phyloP scores from a whole-genome alignment of 2,113 vertebrate genomes.

The Prinia subflava region DNA sequence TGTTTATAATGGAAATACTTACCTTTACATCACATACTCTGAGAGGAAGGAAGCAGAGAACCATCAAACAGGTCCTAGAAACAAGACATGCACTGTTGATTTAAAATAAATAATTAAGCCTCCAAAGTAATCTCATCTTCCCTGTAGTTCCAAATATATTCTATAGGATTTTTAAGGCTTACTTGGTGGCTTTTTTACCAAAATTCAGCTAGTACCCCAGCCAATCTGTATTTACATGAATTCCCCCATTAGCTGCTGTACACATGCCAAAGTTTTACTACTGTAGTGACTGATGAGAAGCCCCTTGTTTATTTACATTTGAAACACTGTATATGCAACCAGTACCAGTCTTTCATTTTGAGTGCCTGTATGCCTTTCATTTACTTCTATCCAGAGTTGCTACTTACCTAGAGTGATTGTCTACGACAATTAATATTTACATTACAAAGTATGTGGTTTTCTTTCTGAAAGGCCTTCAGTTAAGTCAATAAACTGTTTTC shows the following conservation, averaged over 20 bases:
- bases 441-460: slow-evolving; percentile 75
- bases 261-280: slow-evolving; percentile 74
- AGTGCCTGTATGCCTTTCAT: slow-evolving; percentile 71
- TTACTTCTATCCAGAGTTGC: slow-evolving; percentile 73
- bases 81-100: background rate
- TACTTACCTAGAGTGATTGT: slow-evolving; percentile 78
- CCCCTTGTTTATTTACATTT: slow-evolving; percentile 76
- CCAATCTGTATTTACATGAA: slow-evolving; percentile 61
- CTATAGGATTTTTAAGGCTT: background rate
- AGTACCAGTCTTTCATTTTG: slow-evolving; percentile 75
- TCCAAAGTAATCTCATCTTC: background rate
- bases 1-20: background rate
- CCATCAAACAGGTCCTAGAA: background rate
- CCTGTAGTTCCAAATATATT: background rate
- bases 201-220: slow-evolving; percentile 17
- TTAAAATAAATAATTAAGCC: background rate
- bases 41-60: background rate
- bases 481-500: slow-evolving; percentile 77
- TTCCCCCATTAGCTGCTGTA: slow-evolving; percentile 52
- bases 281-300: slow-evolving; percentile 61
- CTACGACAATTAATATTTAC: slow-evolving; percentile 77
- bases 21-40: background rate
- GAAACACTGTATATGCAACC: slow-evolving; percentile 72
- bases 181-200: background rate
- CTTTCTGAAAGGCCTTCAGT: slow-evolving; percentile 74